A percentile compares a stretch with the other conserved stretches of the same genome.
Conservation (phyloP, 2,888 invertebrate genomes). For the Coecobrya sp. region DNA sequence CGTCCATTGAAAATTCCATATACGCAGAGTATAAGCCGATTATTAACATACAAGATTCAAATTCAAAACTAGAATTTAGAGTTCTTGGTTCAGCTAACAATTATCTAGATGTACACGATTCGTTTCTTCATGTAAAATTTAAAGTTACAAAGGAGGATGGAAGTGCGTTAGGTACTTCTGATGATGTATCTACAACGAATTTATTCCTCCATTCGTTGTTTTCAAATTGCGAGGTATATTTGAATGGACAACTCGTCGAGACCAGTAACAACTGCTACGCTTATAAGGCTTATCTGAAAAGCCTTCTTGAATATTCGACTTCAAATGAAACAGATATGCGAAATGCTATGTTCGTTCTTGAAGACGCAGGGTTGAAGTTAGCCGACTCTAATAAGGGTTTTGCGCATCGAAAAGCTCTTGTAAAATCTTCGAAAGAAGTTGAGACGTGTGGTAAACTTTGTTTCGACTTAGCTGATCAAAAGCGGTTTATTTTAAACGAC, state of each 20-base stretch:
- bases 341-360: slow-evolving; percentile 67
- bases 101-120: slow-evolving; percentile 78
- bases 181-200: slow-evolving; percentile 57
- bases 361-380: slow-evolving; percentile 48
- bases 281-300: slow-evolving; percentile 36
- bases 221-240: slow-evolving; percentile 26
- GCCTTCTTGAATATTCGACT: background rate
- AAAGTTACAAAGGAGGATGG: slow-evolving; percentile 62
- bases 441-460: slow-evolving; percentile 75
- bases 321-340: slow-evolving; percentile 53
- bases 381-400: slow-evolving; percentile 61
- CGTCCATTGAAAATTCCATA: slow-evolving; percentile 74
- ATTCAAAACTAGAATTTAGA: slow-evolving; percentile 80
- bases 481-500: slow-evolving; percentile 78
- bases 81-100: slow-evolving; percentile 69
- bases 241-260: slow-evolving; percentile 21
- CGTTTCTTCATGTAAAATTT: slow-evolving; percentile 51
- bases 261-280: slow-evolving; percentile 15
- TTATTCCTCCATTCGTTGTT: slow-evolving; percentile 72
- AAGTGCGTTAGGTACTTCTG: background rate
- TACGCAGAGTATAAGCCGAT: slow-evolving; percentile 82
- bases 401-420: slow-evolving; percentile 36
- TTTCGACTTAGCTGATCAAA: slow-evolving; percentile 78
- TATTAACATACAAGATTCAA: slow-evolving; percentile 73
- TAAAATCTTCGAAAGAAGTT: slow-evolving; percentile 56